Evolutionary conservation across 2,797 vertebrate species (phyloP).

Genomic region (Dallia pectoralis): DNA sequence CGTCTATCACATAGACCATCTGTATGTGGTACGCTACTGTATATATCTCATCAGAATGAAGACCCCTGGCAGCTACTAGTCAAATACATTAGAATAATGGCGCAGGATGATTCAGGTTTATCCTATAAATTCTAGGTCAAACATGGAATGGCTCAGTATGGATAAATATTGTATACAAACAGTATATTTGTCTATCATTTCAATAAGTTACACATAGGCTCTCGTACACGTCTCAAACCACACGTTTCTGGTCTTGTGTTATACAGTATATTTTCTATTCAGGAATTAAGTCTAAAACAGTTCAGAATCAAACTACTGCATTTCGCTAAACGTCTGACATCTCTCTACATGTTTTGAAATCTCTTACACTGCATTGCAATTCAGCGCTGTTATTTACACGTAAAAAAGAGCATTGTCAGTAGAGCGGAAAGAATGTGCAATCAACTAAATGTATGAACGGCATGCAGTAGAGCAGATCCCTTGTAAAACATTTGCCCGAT

Average conservation of each 20-base stretch:
- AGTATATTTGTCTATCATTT: conserved; percentile 62
- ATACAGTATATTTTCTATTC: conserved; percentile 50
- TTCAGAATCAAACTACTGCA: conserved; percentile 62
- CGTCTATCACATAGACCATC: conserved; percentile 60
- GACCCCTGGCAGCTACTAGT: conserved; percentile 62
- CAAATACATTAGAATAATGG: conserved; percentile 59
- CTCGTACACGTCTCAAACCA: conserved; percentile 76
- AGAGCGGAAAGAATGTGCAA: conserved; percentile 57
- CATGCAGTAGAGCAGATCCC: conserved; percentile 63
- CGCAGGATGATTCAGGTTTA: conserved; percentile 57
- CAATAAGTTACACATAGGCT: conserved; percentile 72
- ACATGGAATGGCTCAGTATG: conserved; percentile 67
- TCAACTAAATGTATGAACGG: conserved; percentile 50
- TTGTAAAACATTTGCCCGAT: conserved; percentile 35
- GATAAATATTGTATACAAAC: conserved; percentile 63
- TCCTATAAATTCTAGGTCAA: conserved; percentile 66
- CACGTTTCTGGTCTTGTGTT: conserved; percentile 83
- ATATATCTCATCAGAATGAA: conserved; percentile 34
- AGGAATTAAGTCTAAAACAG: conserved; percentile 63
- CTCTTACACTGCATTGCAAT: conserved; percentile 29
- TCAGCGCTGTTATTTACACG: conserved; percentile 46
- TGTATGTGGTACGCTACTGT: conserved; percentile 49
- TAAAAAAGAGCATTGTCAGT: conserved; percentile 35
- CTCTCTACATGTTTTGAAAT: conserved; percentile 36
- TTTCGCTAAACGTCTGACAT: conserved; percentile 36